phyloP scores from a whole-genome alignment of 2,113 vertebrate species.

The Camarhynchus parvulus region DNA sequence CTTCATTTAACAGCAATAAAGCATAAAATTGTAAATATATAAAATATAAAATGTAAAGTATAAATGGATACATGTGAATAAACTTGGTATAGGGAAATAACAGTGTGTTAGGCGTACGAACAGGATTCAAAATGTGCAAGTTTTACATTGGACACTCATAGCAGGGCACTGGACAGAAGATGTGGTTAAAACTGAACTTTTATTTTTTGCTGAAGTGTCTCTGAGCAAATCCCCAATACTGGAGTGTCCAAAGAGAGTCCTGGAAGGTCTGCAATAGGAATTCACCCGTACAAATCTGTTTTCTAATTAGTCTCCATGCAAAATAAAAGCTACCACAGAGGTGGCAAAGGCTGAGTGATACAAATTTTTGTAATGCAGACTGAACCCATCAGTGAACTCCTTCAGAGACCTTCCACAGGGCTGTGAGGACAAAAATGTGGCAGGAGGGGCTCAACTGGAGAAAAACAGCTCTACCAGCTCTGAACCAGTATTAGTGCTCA shows the following conservation, averaged over 20 bases:
- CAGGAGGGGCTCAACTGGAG: not conserved
- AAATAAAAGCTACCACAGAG: not conserved
- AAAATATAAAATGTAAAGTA: not conserved
- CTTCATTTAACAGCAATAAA: not conserved
- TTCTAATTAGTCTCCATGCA: not conserved
- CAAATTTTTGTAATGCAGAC: not conserved
- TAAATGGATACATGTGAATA: not conserved
- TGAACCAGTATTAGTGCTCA: not conserved
- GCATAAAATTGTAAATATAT: not conserved
- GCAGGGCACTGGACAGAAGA: not conserved
- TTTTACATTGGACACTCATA: not conserved
- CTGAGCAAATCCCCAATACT: not conserved
- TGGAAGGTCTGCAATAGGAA: not conserved
- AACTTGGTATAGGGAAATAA: not conserved
- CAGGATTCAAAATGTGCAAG: not conserved
- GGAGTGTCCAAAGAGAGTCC: not conserved
- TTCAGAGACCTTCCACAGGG: not conserved
- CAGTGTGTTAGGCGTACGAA: not conserved
- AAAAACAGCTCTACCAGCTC: not conserved
- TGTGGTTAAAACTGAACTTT: not conserved
- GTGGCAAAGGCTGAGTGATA: not conserved
- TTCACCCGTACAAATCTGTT: not conserved
- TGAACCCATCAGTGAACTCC: not conserved
- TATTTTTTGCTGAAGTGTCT: rapidly evolving
- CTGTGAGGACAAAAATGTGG: not conserved